Conservation (phyloP, 2,113 vertebrate species). For the Podarcis raffonei region DNA sequence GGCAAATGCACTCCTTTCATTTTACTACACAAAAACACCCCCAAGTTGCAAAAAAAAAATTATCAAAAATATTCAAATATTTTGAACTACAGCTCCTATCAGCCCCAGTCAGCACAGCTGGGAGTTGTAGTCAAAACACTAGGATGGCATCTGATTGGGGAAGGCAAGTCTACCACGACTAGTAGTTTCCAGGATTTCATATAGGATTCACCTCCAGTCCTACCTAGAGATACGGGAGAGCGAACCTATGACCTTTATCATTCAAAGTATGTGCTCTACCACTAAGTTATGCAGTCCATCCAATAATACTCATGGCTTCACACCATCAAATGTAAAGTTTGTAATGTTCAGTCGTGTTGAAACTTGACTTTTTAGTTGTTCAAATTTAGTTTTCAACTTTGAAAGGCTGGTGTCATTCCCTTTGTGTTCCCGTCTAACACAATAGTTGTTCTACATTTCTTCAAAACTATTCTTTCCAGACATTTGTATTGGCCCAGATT, state of each 20-base stretch:
- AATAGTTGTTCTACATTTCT: constrained; percentile 11
- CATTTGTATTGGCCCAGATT: constrained; percentile 9
- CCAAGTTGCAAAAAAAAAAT: background rate
- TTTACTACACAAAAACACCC: background rate
- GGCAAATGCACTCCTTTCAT: background rate
- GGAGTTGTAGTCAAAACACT: background rate
- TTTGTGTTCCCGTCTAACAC: background rate
- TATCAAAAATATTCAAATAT: background rate
- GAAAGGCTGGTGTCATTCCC: background rate
- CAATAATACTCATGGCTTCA: background rate
- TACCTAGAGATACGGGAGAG: background rate
- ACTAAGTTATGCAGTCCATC: background rate
- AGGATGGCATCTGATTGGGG: background rate
- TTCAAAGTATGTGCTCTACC: background rate
- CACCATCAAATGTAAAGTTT: background rate
- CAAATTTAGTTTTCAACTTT: constrained; percentile 4
- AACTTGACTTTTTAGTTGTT: constrained; percentile 30
- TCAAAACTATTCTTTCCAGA: constrained; percentile 1
- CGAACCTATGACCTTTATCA: background rate
- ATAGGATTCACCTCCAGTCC: background rate
- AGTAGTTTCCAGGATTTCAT: background rate
- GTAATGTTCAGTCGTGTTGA: constrained; percentile 1
- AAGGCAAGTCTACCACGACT: background rate
- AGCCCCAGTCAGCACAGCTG: too few species aligned
- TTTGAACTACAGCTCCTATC: too few species aligned